Percentiles rank a stretch among this genome's conserved stretches.
Evolutionary conservation across 2,797 vertebrate species (phyloP).

Genomic region (Enteromius fasciolatus): DNA sequence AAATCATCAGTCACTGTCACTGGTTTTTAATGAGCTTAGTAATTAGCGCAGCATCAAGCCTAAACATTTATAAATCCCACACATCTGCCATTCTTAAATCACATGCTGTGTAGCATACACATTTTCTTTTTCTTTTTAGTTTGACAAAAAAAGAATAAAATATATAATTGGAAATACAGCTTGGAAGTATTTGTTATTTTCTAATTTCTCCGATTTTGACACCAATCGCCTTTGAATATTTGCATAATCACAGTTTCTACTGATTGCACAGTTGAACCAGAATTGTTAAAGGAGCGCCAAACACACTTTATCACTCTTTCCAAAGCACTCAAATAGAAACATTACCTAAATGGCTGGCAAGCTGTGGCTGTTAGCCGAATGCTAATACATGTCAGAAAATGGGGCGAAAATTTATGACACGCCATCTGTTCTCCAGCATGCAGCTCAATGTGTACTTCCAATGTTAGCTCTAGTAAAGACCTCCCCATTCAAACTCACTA

Average conservation of each 20-base stretch:
- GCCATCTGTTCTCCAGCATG: constrained; percentile 84
- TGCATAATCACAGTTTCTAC: constrained; percentile 51
- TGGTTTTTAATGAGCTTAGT: constrained; percentile 28
- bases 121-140: background rate
- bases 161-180: background rate
- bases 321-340: constrained; percentile 82
- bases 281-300: constrained; percentile 61
- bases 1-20: constrained; percentile 17
- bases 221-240: constrained; percentile 38
- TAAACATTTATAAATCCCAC: constrained; percentile 38
- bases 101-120: background rate
- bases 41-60: constrained; percentile 35
- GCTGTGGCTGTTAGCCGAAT: constrained; percentile 83
- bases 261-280: constrained; percentile 52
- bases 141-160: constrained; percentile 3
- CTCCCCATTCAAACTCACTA: constrained; percentile 79
- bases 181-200: constrained; percentile 25
- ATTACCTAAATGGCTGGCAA: constrained; percentile 85
- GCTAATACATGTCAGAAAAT: constrained; percentile 83
- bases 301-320: constrained; percentile 81
- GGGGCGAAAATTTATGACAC: constrained; percentile 80
- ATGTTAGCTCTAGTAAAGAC: constrained; percentile 84
- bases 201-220: constrained; percentile 34
- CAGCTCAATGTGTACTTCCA: constrained; percentile 82
- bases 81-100: constrained; percentile 22